Evolutionary conservation across 1,140 invertebrate genomes (phyloP).

Genomic region (Nephila pilipes): DNA sequence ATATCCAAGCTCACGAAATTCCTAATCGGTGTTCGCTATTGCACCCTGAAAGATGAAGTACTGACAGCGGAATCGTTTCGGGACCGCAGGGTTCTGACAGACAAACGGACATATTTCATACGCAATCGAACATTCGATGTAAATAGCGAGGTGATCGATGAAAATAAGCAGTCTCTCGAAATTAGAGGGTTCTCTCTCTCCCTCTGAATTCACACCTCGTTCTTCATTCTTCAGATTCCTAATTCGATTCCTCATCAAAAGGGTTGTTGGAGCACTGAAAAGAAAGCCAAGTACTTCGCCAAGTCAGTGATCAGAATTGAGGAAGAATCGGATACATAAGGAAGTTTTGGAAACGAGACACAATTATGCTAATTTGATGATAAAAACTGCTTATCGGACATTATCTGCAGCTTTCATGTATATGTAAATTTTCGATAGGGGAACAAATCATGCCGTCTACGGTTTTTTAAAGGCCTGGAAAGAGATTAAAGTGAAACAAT

Average conservation of each 20-base stretch:
- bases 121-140: background rate
- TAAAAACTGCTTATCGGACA: no score
- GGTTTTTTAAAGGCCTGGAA: no score
- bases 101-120: conserved; percentile 18
- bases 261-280: background rate
- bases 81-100: background rate
- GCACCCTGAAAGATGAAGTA: conserved; percentile 34
- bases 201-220: conserved; percentile 52
- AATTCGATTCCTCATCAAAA: conserved; percentile 12
- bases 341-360: no score
- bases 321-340: no score
- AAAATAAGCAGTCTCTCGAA: conserved; percentile 43
- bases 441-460: no score
- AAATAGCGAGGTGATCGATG: conserved; percentile 18
- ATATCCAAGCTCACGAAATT: conserved; percentile 23
- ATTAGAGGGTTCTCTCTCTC: conserved; percentile 47
- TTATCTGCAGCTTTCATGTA: no score
- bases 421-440: no score
- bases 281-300: conserved; percentile 37
- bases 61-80: conserved; percentile 12
- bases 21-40: conserved; percentile 4
- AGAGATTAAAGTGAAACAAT: no score
- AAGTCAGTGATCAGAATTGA: background rate
- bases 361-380: no score
- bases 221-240: conserved; percentile 30